Evolutionary conservation across 1,140 invertebrate genomes (phyloP), one percentile per base, ranked within the genome.

Genomic region (Bombus consobrinus): DNA sequence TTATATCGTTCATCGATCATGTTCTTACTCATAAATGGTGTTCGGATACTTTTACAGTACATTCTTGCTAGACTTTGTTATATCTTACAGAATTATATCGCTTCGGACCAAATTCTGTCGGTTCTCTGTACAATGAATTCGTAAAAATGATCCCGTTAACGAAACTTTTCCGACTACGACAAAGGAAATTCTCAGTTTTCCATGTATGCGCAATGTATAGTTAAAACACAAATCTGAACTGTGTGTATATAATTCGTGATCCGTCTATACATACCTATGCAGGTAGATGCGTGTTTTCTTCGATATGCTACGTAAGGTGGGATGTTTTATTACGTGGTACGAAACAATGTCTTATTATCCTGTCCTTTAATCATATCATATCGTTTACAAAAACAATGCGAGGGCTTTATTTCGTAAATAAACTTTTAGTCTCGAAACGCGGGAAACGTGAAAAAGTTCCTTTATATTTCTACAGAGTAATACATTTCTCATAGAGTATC

Each of bases 1-100:
- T 94, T 94, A 93, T 93, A 92, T 92, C 90, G 93, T 90, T 93
- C 93, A 90, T 93, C 92, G 87, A 90, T 93, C 92, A 89, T 91
- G 93, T 88, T 93, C 92, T 94, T 92, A 92, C 91, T 94, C 92
- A 87, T 91, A 91, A 92, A 93, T 88, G 86, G 88, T 87, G 87
- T 90, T 89, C 74, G 59, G 64, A 88, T 79, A 83, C 88, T 75
- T 86, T 89, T 91, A 88, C 85, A 86, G 86, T 90, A 73, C 32
- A 28, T 22, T 68, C 32, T 47, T 59, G 41, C 84, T 66, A 73
- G 28, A 85, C n/a, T 79, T 75, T 34, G 71, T 72, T 43, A 47
- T 80, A 85, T 85, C 32, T 85, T 80, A 80, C 83, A 85, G 76
- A 47, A 80, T 64, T 64, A 15, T 66, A 15, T 34, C 39, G 18